Evolutionary conservation across 2,888 invertebrate species (phyloP), one percentile per base, ranked within the genome.

Genomic region (Camponotus fellah): DNA sequence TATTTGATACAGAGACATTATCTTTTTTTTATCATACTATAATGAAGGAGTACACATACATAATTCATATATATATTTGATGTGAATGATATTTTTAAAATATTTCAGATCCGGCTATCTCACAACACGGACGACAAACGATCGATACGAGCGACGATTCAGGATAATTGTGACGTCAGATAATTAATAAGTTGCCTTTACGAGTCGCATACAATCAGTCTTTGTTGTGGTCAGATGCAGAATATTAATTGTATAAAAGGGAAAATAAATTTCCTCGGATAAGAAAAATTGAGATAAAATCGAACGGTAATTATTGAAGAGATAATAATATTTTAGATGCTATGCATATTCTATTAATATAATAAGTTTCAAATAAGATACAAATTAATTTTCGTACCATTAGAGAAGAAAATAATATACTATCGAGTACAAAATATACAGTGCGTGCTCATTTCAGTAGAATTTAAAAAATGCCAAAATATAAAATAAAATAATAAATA

Each of bases 171-270:
- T 80, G 46, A 72, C 60, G 46, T 62, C 21, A 17, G 37, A 17
- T 80, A 71, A 79, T 79, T 72, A 80, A 80, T 46, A 46, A 46
- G 72, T 72, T 71, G 72, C 60, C 79, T 72, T 34, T 43, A n/a
- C n/a, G 49, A 56, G 3, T 37, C 60, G 60, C 26, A 46, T 60
- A 62, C 79, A 72, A 80, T 62, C 79, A 21, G 46, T 46, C 60
- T 62, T 79, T 72, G 49, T 79, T 79, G 32, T 17, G 46, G 37
- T 32, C 65, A 46, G 37, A 79, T 71, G 46, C 46, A 21, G n/a
- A 72, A 26, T 72, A 80, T 79, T 60, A 72, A 72, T 79, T 32
- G 40, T 40, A 34, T 3, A 43, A 37, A 17, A 12, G 34, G 32
- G 34, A 21, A 4, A 79, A 49, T 37, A 58, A 43, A 49, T 60